phyloP scores from a whole-genome alignment of 2,888 invertebrate species.

The Blastobasis adustella region DNA sequence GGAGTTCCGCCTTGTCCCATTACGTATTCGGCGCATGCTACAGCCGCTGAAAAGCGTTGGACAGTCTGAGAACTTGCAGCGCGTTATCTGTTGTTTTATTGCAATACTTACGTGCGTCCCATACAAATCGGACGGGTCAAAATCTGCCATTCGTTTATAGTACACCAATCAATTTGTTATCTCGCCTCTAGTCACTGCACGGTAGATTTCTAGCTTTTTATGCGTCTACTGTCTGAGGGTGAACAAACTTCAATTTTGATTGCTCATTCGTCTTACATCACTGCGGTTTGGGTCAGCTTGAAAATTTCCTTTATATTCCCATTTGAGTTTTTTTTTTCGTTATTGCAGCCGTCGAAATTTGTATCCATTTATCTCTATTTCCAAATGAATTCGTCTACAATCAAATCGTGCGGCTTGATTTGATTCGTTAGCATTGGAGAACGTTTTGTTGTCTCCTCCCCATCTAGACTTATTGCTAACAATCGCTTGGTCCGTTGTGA shows the following conservation, averaged over 20 bases:
- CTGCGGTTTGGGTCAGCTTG: conserved; percentile 53
- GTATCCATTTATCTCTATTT: conserved; percentile 10
- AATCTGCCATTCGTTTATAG: conserved; percentile 59
- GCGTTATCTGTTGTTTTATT: conserved; percentile 50
- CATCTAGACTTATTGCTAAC: conserved; percentile 33
- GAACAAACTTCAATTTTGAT: conserved; percentile 65
- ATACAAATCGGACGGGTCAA: conserved; percentile 50
- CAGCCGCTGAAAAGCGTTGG: conserved; percentile 35
- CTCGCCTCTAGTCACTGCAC: conserved; percentile 61
- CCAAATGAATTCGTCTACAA: conserved; percentile 6
- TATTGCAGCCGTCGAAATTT: conserved; percentile 2
- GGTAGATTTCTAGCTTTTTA: conserved; percentile 68
- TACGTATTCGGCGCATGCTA: conserved; percentile 38
- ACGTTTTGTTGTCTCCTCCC: conserved; percentile 29
- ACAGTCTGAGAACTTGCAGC: conserved; percentile 34
- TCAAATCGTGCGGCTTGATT: conserved; percentile 26
- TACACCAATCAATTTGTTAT: conserved; percentile 67
- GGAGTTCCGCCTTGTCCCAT: conserved; percentile 31
- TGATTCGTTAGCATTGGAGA: conserved; percentile 16
- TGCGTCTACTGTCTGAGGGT: conserved; percentile 64
- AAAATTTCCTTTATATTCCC: conserved; percentile 48
- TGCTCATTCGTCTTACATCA: conserved; percentile 72
- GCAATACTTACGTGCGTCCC: conserved; percentile 52
- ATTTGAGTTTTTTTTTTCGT: conserved; percentile 4
- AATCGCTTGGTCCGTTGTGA: conserved; percentile 49